Evolutionary conservation across 2,888 invertebrate species (phyloP).

Genomic region (Andricus curvator): DNA sequence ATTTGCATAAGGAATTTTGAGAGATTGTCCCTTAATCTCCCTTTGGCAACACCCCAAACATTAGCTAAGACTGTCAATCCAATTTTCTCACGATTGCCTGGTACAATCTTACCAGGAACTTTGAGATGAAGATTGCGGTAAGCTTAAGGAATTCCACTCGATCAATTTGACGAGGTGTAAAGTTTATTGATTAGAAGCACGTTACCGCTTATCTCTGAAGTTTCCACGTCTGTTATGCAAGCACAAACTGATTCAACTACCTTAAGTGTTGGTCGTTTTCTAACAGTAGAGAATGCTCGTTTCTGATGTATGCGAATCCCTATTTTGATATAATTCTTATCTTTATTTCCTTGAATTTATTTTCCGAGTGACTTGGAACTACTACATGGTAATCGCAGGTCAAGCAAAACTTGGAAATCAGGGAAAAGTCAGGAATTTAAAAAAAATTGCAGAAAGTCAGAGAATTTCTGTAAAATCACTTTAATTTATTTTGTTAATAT

Average conservation of each 20-base stretch:
- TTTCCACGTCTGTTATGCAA: slow-evolving; percentile 16
- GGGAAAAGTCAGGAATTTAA: too few species aligned
- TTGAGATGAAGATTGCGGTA: slow-evolving; percentile 38
- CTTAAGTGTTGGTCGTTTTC: not conserved
- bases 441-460: too few species aligned
- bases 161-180: slow-evolving; percentile 40
- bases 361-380: too few species aligned
- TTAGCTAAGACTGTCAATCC: slow-evolving; percentile 35
- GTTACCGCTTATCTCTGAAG: slow-evolving; percentile 26
- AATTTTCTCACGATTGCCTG: slow-evolving; percentile 40
- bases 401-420: too few species aligned
- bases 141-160: slow-evolving; percentile 38
- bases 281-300: not conserved
- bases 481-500: too few species aligned
- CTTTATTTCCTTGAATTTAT: too few species aligned
- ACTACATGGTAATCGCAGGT: too few species aligned
- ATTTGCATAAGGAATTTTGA: not conserved
- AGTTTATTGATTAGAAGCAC: slow-evolving; percentile 38
- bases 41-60: slow-evolving; percentile 17
- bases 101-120: slow-evolving; percentile 27
- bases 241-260: slow-evolving; percentile 12
- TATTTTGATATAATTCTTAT: too few species aligned
- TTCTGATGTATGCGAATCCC: not conserved
- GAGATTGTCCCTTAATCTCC: not conserved
- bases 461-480: too few species aligned